Percentiles rank a stretch among this genome's conserved stretches.
Evolutionary conservation across 2,113 vertebrate genomes (phyloP).

Genomic region (Aviceda subcristata): DNA sequence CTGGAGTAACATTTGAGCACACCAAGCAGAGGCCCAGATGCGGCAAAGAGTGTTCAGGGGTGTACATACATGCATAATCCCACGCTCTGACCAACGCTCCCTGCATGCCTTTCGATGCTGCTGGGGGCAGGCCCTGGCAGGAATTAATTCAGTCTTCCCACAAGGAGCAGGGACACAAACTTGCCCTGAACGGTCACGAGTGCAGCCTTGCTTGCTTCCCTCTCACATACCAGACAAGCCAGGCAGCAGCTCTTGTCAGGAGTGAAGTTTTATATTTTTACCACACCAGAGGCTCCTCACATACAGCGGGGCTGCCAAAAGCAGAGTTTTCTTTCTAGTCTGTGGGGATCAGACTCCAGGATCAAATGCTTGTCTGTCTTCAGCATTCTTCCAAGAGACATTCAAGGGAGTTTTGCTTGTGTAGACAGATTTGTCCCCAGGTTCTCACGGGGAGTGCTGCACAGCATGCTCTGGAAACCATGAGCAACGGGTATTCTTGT

Average conservation of each 20-base stretch:
- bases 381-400: neutral
- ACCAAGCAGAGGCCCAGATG: neutral
- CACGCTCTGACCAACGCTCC: accelerated
- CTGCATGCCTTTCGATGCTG: accelerated
- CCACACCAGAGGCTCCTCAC: neutral
- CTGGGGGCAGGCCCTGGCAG: neutral
- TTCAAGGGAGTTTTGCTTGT: neutral
- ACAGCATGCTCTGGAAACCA: neutral
- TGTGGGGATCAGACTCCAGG: neutral
- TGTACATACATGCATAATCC: accelerated
- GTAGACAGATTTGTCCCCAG: neutral
- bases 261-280: neutral
- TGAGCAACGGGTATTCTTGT: neutral
- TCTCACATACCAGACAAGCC: neutral
- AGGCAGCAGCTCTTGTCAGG: neutral
- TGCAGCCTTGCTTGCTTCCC: accelerated
- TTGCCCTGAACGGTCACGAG: neutral
- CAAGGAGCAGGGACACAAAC: accelerated
- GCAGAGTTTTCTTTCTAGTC: neutral
- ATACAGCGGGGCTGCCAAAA: neutral
- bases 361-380: neutral
- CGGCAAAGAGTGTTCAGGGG: neutral
- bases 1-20: accelerated
- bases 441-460: neutral
- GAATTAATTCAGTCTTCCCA: neutral